Percentiles rank a stretch among this genome's conserved stretches.
Evolutionary conservation across 2,797 vertebrate genomes (phyloP).

Genomic region (Enteromius radiatus): DNA sequence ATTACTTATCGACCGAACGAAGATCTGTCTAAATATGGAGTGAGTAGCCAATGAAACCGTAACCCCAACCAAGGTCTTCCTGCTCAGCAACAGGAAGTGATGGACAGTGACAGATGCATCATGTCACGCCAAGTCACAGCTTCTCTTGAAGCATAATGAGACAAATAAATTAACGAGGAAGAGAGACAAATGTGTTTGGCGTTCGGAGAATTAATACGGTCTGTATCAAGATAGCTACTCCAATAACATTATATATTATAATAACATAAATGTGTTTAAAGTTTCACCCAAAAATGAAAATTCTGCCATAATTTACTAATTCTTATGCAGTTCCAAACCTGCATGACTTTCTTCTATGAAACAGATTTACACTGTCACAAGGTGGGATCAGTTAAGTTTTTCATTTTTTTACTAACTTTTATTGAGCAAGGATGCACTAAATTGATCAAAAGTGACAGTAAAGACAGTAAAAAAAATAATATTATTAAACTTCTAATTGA

Average conservation of each 20-base stretch:
- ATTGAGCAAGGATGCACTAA: neutral
- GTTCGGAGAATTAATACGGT: conserved; percentile 4
- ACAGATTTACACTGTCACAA: neutral
- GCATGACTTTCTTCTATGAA: neutral
- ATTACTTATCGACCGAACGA: neutral
- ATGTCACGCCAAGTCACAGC: conserved; percentile 32
- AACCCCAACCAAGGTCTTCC: conserved; percentile 36
- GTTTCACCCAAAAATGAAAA: neutral
- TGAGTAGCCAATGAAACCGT: conserved; percentile 8
- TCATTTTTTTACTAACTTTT: neutral
- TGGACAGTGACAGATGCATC: conserved; percentile 46
- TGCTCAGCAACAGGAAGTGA: conserved; percentile 47
- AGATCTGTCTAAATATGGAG: conserved; percentile 36
- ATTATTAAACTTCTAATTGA: neutral
- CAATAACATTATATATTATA: no score
- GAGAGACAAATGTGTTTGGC: neutral
- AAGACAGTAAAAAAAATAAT: neutral
- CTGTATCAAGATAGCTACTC: neutral
- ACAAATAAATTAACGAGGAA: conserved; percentile 33
- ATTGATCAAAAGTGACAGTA: neutral
- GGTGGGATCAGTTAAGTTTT: neutral
- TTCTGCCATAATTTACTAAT: neutral
- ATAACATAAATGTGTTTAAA: no score
- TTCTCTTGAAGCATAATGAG: conserved; percentile 41
- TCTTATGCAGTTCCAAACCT: neutral